A percentile compares a stretch with the other conserved stretches of the same genome.
phyloP scores from a whole-genome alignment of 1,140 invertebrate genomes.

The Drosophila repletoides region DNA sequence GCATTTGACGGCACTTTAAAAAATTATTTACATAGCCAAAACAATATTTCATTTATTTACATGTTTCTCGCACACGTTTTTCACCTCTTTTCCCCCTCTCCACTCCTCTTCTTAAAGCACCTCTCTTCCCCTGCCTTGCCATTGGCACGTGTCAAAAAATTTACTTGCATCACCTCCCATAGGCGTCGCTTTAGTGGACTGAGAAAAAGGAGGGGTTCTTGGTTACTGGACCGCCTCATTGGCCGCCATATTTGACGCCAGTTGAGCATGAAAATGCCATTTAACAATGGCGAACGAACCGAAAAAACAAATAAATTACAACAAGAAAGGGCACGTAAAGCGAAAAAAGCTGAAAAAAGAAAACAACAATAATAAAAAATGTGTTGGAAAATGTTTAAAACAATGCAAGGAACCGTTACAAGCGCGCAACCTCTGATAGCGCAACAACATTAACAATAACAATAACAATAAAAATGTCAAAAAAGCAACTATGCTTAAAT shows the following conservation, averaged over 20 bases:
- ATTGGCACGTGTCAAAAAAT: constrained; percentile 65
- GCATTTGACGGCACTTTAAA: constrained; percentile 39
- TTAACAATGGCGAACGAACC: constrained; percentile 59
- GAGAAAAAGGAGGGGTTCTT: neutral
- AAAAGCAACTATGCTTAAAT: constrained; percentile 48
- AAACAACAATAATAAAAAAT: constrained; percentile 44
- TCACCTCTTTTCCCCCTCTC: constrained; percentile 12
- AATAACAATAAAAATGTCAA: constrained; percentile 55
- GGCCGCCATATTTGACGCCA: constrained; percentile 74
- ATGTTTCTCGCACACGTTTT: neutral
- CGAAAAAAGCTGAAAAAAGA: constrained; percentile 7
- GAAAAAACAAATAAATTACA: constrained; percentile 66
- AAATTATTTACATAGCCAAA: constrained; percentile 43
- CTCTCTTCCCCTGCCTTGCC: neutral
- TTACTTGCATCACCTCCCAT: constrained; percentile 29
- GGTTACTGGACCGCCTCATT: constrained; percentile 40
- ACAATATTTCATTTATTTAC: constrained; percentile 47
- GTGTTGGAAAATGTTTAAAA: constrained; percentile 70
- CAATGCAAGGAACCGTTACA: constrained; percentile 61
- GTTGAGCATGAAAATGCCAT: constrained; percentile 79
- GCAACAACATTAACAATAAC: constrained; percentile 51
- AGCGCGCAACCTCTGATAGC: constrained; percentile 49
- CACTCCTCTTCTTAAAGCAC: neutral
- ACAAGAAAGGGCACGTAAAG: constrained; percentile 40
- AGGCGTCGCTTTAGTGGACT: neutral